Evolutionary conservation across 2,888 invertebrate genomes (phyloP).

Genomic region (Xylocampa areola): DNA sequence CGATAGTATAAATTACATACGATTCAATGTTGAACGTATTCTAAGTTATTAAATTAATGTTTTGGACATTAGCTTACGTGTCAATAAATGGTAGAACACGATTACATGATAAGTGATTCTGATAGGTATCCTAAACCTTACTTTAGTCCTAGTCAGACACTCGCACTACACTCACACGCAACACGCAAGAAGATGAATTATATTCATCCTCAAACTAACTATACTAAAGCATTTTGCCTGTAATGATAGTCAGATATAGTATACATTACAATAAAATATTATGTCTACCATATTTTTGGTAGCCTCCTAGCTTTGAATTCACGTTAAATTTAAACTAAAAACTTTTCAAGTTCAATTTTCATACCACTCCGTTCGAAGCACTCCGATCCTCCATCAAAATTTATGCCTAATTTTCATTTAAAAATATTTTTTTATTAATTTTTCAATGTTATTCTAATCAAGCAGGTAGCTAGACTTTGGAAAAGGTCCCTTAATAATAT

Average conservation of each 20-base stretch:
- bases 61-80: slow-evolving; percentile 68
- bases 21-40: slow-evolving; percentile 49
- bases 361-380: slow-evolving; percentile 22
- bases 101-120: slow-evolving; percentile 47
- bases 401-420: slow-evolving; percentile 44
- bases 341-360: slow-evolving; percentile 54
- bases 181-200: slow-evolving; percentile 70
- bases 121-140: slow-evolving; percentile 54
- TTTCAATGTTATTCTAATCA: slow-evolving; percentile 22
- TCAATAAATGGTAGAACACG: slow-evolving; percentile 55
- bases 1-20: slow-evolving; percentile 58
- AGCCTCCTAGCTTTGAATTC: slow-evolving; percentile 79
- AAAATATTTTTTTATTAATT: slow-evolving; percentile 34
- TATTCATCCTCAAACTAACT: slow-evolving; percentile 70
- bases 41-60: slow-evolving; percentile 56
- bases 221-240: slow-evolving; percentile 71
- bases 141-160: slow-evolving; percentile 44
- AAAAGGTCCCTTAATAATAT: slow-evolving; percentile 44
- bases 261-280: slow-evolving; percentile 68
- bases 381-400: slow-evolving; percentile 31
- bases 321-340: slow-evolving; percentile 51
- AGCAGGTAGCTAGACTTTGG: slow-evolving; percentile 43
- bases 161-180: slow-evolving; percentile 51
- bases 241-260: slow-evolving; percentile 73
- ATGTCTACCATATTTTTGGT: slow-evolving; percentile 81